A percentile compares a stretch with the other conserved stretches of the same genome.
phyloP scores from a whole-genome alignment of 2,113 vertebrate species.

The Bos taurus region DNA sequence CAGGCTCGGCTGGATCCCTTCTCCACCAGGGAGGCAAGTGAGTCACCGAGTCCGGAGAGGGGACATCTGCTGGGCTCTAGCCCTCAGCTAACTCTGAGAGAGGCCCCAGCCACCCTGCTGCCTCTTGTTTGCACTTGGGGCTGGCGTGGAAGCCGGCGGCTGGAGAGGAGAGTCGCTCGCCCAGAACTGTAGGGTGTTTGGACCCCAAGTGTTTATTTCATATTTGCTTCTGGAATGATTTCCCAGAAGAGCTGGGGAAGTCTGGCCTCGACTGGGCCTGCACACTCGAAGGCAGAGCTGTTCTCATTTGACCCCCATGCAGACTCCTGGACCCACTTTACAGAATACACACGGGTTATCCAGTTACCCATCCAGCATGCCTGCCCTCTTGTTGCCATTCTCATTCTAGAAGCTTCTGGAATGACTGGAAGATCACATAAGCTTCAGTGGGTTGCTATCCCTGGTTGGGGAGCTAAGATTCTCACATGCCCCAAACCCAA shows the following conservation, averaged over 20 bases:
- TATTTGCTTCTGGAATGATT: not conserved
- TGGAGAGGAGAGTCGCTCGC: not conserved
- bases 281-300: not conserved
- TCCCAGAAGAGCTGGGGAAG: not conserved
- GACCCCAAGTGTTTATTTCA: not conserved
- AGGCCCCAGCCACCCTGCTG: not conserved
- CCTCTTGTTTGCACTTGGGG: not conserved
- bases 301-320: not conserved
- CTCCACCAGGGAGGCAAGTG: conserved; percentile 58
- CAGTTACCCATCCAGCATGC: not conserved
- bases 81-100: not conserved
- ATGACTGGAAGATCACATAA: not conserved
- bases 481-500: not conserved
- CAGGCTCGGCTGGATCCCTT: conserved; percentile 23
- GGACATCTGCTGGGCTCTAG: conserved; percentile 56
- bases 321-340: not conserved
- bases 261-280: not conserved
- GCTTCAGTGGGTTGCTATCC: not conserved
- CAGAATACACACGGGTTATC: not conserved
- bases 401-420: conserved; percentile 16
- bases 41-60: conserved; percentile 47
- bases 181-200: not conserved
- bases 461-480: not conserved
- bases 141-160: not conserved
- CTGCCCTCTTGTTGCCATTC: not conserved